Evolutionary conservation across 2,888 invertebrate genomes (phyloP).

Genomic region (Epirrita christyi): DNA sequence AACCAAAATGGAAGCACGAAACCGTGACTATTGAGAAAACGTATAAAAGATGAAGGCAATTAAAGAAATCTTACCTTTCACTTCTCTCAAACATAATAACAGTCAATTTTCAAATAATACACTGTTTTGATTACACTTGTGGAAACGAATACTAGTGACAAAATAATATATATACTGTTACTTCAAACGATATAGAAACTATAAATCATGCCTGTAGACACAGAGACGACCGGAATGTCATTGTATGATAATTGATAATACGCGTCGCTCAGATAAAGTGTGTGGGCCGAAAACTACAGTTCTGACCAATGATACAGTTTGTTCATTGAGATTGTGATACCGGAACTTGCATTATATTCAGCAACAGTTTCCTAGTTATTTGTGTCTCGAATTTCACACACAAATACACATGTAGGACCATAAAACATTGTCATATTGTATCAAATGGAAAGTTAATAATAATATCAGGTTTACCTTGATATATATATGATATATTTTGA

Average conservation of each 20-base stretch:
- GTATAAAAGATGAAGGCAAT: conserved; percentile 5
- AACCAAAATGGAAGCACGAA: conserved; percentile 18
- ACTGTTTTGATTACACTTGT: background rate
- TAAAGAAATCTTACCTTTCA: conserved; percentile 22
- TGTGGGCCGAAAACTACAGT: conserved; percentile 49
- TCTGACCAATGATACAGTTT: conserved; percentile 36
- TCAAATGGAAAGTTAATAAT: no score
- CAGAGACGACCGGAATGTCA: conserved; percentile 48
- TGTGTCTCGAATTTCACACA: background rate
- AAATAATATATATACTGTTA: conserved; percentile 2
- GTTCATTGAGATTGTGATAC: conserved; percentile 19
- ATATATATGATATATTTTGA: background rate
- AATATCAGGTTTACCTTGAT: background rate
- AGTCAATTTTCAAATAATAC: background rate
- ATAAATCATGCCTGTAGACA: conserved; percentile 4
- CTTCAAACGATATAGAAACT: background rate
- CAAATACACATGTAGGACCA: background rate
- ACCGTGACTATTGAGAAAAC: conserved; percentile 22
- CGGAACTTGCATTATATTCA: conserved; percentile 7
- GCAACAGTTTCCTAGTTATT: background rate
- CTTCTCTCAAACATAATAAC: conserved; percentile 14
- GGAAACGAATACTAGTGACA: background rate
- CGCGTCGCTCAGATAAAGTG: conserved; percentile 25
- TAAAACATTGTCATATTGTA: background rate
- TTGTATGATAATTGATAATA: conserved; percentile 54